These are phyloP conservation scores for Cuculus canorus DNA, from an alignment of 2,797 vertebrate genomes.

Conservation along the genomic window DNA sequence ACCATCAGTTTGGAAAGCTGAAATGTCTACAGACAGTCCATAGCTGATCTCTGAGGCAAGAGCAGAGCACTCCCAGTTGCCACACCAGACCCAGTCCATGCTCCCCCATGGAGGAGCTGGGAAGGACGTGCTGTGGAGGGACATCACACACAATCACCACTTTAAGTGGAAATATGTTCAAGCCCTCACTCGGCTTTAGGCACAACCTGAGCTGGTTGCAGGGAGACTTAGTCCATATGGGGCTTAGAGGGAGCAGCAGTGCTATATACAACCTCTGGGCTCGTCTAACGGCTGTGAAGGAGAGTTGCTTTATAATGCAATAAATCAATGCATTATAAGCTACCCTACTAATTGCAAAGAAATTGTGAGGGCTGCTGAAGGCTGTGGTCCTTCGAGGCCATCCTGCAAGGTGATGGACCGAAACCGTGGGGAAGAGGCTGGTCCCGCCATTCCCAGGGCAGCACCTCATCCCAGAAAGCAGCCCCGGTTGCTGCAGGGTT, in stretches of 20 bases:
- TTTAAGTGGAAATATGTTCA: neutral
- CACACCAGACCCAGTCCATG: accelerated
- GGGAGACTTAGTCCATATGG: neutral
- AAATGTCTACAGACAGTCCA: neutral
- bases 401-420: neutral
- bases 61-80: neutral
- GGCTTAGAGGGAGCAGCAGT: neutral
- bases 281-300: accelerated
- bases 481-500: neutral
- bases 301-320: neutral
- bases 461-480: neutral
- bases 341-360: neutral
- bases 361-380: neutral
- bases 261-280: neutral
- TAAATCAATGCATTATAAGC: neutral
- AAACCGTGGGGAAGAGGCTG: neutral
- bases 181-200: neutral
- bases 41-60: neutral
- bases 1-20: neutral
- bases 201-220: neutral
- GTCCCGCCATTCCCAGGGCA: neutral
- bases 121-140: neutral
- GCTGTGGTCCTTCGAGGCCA: neutral
- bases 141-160: accelerated
- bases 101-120: accelerated